Evolutionary conservation across 2,888 invertebrate genomes (phyloP), one percentile per base, ranked within the genome.

Genomic region (Zeuzera pyrina): DNA sequence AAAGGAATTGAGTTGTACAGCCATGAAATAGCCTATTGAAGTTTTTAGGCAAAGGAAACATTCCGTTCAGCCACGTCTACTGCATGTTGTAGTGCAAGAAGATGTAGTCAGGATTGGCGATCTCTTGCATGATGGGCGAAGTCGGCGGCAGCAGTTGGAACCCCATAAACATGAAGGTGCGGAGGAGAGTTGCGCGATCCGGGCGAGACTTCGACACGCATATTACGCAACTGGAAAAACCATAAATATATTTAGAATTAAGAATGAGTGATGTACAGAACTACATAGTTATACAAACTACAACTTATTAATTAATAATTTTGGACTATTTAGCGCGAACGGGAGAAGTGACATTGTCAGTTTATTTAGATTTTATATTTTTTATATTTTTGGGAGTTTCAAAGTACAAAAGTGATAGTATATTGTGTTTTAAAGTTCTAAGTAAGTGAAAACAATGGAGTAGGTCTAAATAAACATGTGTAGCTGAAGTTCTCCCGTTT

Each of bases 101-200:
- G 43, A 87, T 83, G 57, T 87, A 85, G 47, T 88, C 86, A 36
- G 65, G 84, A 59, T 83, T 87, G 84, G 57, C 86, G 69, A 76
- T 90, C 86, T 67, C 70, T 10, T 55, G 55, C 25, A 71, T 68
- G 51, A 72, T 61, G 0, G 63, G 41, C 43, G 95, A 91, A 48
- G 88, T 92, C 26, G 97, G 94, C 24, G 94, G 89, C 58, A 97
- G 85, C 39, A 93, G 88, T 46, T 90, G 89, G 84, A 98, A 98
- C 39, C 98, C 98, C 86, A 98, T 89, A 84, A 96, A 97, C 92
- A 96, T 95, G 88, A 98, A 98, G 19, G 97, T 96, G 52, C 97
- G 91, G 45, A 98, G 90, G 56, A 98, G 86, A 49, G 91, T 90
- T 31, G 91, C 91, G 78, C 95, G 89, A 64, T 97, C 96, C 30